Conservation (phyloP, 2,888 invertebrate genomes). For the Latrodectus elegans region DNA sequence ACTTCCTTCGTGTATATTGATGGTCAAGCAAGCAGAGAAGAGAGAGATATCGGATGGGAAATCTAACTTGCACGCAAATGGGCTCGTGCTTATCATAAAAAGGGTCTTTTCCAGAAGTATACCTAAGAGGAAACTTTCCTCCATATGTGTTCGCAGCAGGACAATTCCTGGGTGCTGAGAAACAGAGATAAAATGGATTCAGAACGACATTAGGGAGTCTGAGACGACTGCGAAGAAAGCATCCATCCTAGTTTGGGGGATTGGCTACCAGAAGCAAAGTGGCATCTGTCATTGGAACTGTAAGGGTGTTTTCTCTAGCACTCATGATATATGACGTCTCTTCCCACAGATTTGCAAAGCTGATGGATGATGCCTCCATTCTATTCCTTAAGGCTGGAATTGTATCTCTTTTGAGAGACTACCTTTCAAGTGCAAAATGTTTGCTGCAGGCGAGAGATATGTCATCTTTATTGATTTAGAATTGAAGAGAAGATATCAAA, state of each 20-base stretch:
- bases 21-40: too few species aligned
- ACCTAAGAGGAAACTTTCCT: conserved; percentile 29
- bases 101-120: too few species aligned
- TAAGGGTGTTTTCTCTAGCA: conserved; percentile 39
- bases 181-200: conserved; percentile 52
- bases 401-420: too few species aligned
- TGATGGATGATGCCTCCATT: conserved; percentile 29
- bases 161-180: conserved; percentile 34
- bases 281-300: conserved; percentile 47
- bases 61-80: too few species aligned
- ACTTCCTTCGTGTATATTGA: too few species aligned
- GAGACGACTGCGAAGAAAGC: not conserved
- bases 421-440: too few species aligned
- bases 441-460: too few species aligned
- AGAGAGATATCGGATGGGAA: too few species aligned
- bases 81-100: too few species aligned
- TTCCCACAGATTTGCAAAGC: conserved; percentile 9
- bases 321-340: conserved; percentile 37
- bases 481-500: too few species aligned
- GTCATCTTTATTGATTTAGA: too few species aligned
- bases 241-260: conserved; percentile 54
- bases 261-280: conserved; percentile 44
- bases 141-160: conserved; percentile 23
- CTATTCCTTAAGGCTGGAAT: conserved; percentile 23
- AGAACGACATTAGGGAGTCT: too few species aligned